Percentiles rank a stretch among this genome's conserved stretches.
These are phyloP conservation scores for Chaetura pelagica DNA, from an alignment of 2,113 vertebrate species.

Conservation along the genomic window DNA sequence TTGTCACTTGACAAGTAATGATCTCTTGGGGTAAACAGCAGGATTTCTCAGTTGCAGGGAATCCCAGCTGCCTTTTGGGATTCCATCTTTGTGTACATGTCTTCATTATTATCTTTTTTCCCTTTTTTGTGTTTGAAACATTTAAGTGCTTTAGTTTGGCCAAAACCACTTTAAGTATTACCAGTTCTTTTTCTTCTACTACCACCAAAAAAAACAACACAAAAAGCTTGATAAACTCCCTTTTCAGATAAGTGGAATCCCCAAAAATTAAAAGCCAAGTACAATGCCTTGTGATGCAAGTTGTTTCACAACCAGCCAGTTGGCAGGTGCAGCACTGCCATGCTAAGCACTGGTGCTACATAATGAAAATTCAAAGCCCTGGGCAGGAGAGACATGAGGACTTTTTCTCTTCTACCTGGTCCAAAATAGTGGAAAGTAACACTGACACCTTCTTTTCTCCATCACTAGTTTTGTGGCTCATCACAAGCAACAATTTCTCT, in stretches of 20 bases:
- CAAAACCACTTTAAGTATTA: neutral
- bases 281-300: neutral
- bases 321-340: neutral
- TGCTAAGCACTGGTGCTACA: neutral
- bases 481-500: neutral
- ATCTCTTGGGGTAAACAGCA: conserved; percentile 61
- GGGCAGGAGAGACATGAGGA: neutral
- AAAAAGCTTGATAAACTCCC: neutral
- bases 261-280: neutral
- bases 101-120: neutral
- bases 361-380: neutral
- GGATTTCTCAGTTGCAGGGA: conserved; percentile 60
- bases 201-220: neutral
- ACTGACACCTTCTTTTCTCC: neutral
- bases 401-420: neutral
- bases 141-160: conserved; percentile 6
- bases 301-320: neutral
- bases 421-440: neutral
- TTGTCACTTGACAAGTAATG: conserved; percentile 67
- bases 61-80: conserved; percentile 70
- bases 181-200: neutral
- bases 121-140: neutral
- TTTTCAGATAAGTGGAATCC: neutral
- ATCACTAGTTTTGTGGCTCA: neutral
- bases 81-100: conserved; percentile 63